Base-by-base conservation (phyloP, 2,113 vertebrate genomes). In the Daubentonia madagascariensis region DNA sequence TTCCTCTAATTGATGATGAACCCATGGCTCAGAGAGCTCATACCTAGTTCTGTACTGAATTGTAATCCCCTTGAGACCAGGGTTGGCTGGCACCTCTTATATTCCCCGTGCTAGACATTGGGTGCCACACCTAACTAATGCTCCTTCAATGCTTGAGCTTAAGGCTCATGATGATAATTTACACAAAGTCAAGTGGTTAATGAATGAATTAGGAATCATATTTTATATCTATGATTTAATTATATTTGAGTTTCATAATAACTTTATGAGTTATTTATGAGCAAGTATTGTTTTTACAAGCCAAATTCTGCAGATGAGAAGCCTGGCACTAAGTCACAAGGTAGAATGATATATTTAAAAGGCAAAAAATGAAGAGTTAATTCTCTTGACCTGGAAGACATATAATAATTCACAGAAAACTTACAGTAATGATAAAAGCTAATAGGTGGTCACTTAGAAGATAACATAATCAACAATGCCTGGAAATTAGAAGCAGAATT, bases 401-500 rank as follows among this genome's bases (percentile, higher is more conserved):
- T 57, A 57, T 57, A 57, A 57, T 61, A 81, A 67, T 92, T 95
- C 45, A 72, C 22, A 87, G 37, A 88, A 95, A 85, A 94, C 13
- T 84, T 76, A 48, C 5, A 85, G 40, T 90, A 83, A 85, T 86
- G 32, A 87, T 73, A 48, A 94, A 78, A 86, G 43, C 63, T 45
- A 92, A 68, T 83, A 85, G 20, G 35, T 67, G 7, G 89, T 80
- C 78, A 94, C 65, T 96, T 84, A 90, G 94, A 97, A 92, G 61
- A 35, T 84, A 68, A 80, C 68, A 85, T 28, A 70, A 37, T 88
- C 85, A 96, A 97, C 84, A 97, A 90, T 97, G 70, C 80, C 91
- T 98, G 96, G 97, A 98, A 98, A 94, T 73, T 50, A 91, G 95
- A 50, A 97, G 65, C 32, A 96, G 5, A 45, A 95, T 94, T 98